Evolutionary conservation across 2,888 invertebrate species (phyloP).

Genomic region (Odontomyia ornata): DNA sequence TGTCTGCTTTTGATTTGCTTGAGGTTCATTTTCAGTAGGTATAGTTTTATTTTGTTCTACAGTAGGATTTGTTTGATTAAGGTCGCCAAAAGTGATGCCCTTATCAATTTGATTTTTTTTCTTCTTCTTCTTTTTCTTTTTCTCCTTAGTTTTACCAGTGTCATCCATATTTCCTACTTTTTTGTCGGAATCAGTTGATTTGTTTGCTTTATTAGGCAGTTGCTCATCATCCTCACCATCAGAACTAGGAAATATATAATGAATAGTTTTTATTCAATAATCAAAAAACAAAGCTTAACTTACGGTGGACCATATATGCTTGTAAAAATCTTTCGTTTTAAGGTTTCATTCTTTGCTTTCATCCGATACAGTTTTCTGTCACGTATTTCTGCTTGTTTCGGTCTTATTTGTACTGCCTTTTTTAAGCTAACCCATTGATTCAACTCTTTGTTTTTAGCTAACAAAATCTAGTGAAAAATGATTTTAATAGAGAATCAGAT

Average conservation of each 20-base stretch:
- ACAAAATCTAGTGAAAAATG: constrained; percentile 74
- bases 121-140: constrained; percentile 54
- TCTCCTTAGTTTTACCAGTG: constrained; percentile 51
- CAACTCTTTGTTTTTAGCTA: constrained; percentile 90
- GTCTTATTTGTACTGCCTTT: constrained; percentile 80
- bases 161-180: constrained; percentile 46
- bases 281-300: constrained; percentile 50
- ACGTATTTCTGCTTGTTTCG: constrained; percentile 79
- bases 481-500: not conserved
- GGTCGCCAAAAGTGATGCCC: not conserved
- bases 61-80: not conserved
- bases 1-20: constrained; percentile 50
- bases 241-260: constrained; percentile 53
- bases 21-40: constrained; percentile 12
- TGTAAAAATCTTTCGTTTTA: constrained; percentile 81
- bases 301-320: constrained; percentile 74
- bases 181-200: constrained; percentile 42
- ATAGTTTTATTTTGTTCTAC: too few species aligned
- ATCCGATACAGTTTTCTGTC: constrained; percentile 80
- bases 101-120: constrained; percentile 47
- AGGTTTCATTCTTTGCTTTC: constrained; percentile 75
- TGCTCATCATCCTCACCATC: constrained; percentile 57
- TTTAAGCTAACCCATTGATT: constrained; percentile 96
- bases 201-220: constrained; percentile 43
- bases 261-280: constrained; percentile 17